These are phyloP conservation scores for Schlechtendalia chinensis DNA, from an alignment of 1,140 invertebrate species.

Conservation along the genomic window DNA sequence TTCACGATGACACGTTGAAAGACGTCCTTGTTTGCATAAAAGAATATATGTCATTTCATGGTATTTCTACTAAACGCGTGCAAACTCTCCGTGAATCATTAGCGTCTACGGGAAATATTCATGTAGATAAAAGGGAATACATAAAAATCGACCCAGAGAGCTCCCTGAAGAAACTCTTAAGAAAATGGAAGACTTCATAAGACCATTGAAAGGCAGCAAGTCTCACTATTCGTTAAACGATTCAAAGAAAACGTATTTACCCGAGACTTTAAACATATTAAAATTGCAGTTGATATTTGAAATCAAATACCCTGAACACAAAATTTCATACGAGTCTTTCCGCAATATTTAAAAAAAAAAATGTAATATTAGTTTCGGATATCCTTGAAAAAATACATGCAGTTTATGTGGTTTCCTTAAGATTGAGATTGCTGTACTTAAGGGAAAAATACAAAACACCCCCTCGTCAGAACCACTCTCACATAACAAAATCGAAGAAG, in stretches of 20 bases:
- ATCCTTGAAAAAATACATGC: too few species aligned
- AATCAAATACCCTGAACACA: slow-evolving; percentile 11
- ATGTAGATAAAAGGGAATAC: slow-evolving; percentile 47
- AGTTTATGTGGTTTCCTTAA: too few species aligned
- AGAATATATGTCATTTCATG: too few species aligned
- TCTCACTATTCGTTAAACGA: slow-evolving; percentile 51
- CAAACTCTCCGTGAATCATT: slow-evolving; percentile 8
- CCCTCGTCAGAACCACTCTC: too few species aligned
- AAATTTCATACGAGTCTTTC: slow-evolving; percentile 51
- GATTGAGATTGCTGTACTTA: too few species aligned
- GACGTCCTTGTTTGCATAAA: neutral
- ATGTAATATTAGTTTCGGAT: too few species aligned
- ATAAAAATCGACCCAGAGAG: slow-evolving; percentile 47
- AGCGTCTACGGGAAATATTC: neutral
- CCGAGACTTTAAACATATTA: slow-evolving; percentile 50
- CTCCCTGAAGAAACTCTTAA: slow-evolving; percentile 31
- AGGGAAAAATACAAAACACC: too few species aligned
- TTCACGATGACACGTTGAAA: neutral
- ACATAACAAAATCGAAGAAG: too few species aligned
- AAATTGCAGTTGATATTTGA: slow-evolving; percentile 49
- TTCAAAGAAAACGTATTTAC: slow-evolving; percentile 50
- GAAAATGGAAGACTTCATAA: slow-evolving; percentile 23
- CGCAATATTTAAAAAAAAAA: too few species aligned
- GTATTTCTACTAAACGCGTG: neutral
- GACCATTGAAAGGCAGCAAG: slow-evolving; percentile 49